These are phyloP conservation scores for Crotalus viridis DNA, from an alignment of 2,113 vertebrate species.

Conservation along the genomic window DNA sequence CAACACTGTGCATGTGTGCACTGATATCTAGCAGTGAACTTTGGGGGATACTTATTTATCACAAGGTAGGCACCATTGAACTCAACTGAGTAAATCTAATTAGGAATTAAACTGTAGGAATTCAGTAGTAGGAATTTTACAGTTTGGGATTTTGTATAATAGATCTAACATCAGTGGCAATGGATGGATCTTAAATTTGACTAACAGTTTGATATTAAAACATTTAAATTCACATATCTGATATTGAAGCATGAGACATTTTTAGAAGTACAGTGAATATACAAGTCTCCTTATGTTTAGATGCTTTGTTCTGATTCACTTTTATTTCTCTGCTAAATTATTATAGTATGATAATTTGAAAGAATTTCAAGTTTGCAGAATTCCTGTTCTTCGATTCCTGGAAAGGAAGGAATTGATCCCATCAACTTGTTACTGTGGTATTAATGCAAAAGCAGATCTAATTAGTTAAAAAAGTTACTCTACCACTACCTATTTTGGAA, in stretches of 20 bases:
- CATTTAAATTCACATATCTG: neutral
- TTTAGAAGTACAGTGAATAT: neutral
- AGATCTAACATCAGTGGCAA: neutral
- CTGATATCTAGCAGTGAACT: neutral
- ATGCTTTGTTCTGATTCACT: neutral
- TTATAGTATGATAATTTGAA: neutral
- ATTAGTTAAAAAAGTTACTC: neutral
- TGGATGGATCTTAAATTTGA: neutral
- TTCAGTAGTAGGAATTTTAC: neutral
- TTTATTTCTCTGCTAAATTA: neutral
- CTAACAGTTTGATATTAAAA: neutral
- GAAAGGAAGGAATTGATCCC: neutral
- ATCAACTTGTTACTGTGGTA: neutral
- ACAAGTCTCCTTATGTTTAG: neutral
- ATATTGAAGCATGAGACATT: neutral
- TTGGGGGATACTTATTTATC: neutral
- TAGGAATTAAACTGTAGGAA: neutral
- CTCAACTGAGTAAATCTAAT: neutral
- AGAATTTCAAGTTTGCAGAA: neutral
- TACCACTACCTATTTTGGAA: neutral
- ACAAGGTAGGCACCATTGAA: neutral
- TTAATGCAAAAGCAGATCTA: conserved; percentile 48
- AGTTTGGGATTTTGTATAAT: neutral
- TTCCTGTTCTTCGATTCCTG: neutral
- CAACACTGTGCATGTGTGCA: neutral